phyloP scores from a whole-genome alignment of 2,797 vertebrate species.

The Typhlichthys subterraneus region DNA sequence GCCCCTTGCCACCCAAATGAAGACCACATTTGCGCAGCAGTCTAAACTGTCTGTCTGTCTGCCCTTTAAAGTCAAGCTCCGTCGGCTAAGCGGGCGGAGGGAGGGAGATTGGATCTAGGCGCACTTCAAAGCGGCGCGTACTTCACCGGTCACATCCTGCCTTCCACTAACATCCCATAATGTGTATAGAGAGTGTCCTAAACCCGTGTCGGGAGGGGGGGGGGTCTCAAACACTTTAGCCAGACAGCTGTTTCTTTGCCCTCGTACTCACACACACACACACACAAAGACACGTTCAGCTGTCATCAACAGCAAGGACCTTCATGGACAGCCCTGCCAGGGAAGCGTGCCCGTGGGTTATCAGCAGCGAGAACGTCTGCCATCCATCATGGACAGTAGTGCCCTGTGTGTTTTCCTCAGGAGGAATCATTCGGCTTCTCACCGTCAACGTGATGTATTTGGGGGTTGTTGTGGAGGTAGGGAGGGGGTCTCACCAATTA shows the following conservation, averaged over 20 bases:
- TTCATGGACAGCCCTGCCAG: constrained; percentile 31
- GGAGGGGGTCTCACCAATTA: constrained; percentile 39
- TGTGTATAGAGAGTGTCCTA: constrained; percentile 30
- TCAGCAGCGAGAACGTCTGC: constrained; percentile 39
- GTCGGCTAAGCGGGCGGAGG: constrained; percentile 40
- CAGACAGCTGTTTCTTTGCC: constrained; percentile 49
- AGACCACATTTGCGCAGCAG: constrained; percentile 74
- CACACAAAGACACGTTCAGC: constrained; percentile 26
- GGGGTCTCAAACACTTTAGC: constrained; percentile 39
- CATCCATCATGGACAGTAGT: constrained; percentile 48
- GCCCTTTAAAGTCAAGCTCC: constrained; percentile 59
- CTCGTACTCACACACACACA: constrained; percentile 25
- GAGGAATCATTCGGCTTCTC: constrained; percentile 23
- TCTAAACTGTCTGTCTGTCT: constrained; percentile 71
- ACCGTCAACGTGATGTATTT: constrained; percentile 18
- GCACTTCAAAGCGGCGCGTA: constrained; percentile 74
- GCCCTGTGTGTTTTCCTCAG: constrained; percentile 28
- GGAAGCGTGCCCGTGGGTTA: constrained; percentile 39
- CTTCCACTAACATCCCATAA: constrained; percentile 64
- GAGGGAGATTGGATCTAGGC: constrained; percentile 62
- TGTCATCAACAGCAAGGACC: constrained; percentile 46
- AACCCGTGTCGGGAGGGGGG: neutral
- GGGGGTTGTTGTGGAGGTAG: constrained; percentile 4
- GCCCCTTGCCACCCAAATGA: constrained; percentile 76
- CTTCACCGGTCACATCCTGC: constrained; percentile 73